phyloP scores from a whole-genome alignment of 2,113 vertebrate species.

The Cyprinodon tularosa region DNA sequence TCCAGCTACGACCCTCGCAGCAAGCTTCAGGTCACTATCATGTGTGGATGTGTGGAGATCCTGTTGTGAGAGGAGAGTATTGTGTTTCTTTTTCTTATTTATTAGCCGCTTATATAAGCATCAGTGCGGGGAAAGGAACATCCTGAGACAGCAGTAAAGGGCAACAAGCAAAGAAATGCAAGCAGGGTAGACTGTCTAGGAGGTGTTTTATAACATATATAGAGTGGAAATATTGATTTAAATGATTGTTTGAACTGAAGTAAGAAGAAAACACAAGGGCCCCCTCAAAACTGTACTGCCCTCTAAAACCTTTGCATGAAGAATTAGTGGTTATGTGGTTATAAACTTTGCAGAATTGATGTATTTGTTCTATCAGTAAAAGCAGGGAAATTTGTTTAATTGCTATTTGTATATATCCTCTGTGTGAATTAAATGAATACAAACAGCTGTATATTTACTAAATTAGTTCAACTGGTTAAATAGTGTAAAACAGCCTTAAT shows the following conservation, averaged over 20 bases:
- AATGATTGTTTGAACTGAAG: not conserved
- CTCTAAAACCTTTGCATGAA: not conserved
- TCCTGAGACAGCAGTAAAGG: constrained; percentile 61
- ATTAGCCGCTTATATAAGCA: constrained; percentile 74
- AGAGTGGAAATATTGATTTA: not conserved
- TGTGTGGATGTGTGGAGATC: constrained; percentile 55
- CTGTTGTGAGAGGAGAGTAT: constrained; percentile 60
- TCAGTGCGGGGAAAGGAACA: constrained; percentile 53
- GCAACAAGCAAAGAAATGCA: constrained; percentile 45
- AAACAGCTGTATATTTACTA: not conserved
- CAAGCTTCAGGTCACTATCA: constrained; percentile 42
- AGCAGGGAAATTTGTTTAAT: not conserved
- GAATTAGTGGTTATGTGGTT: not conserved
- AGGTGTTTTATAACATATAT: not conserved
- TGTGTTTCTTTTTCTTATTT: constrained; percentile 74
- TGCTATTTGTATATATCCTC: not conserved
- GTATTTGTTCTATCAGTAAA: not conserved
- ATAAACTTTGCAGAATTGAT: not conserved
- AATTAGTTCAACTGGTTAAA: no score
- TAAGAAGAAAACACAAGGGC: not conserved
- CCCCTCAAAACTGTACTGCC: not conserved
- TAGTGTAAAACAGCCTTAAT: no score
- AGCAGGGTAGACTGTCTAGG: constrained; percentile 18
- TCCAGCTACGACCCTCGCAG: constrained; percentile 38
- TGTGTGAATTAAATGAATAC: not conserved